Percentiles rank a stretch among this genome's conserved stretches.
These are phyloP conservation scores for Peromyscus aztecus DNA, from an alignment of 2,797 vertebrate genomes.

Conservation along the genomic window DNA sequence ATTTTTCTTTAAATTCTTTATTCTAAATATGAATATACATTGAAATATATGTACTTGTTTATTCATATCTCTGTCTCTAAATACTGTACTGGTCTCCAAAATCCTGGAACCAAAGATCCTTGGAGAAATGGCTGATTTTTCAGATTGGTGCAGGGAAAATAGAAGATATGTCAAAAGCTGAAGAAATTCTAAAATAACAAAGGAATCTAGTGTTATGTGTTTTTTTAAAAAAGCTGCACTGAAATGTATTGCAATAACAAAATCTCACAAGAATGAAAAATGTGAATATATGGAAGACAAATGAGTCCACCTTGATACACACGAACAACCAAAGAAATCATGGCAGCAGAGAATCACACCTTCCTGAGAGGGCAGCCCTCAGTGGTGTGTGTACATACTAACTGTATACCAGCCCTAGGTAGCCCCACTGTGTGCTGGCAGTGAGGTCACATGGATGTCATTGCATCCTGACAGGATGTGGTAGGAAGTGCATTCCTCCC, in stretches of 20 bases:
- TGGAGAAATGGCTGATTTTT: conserved; percentile 23
- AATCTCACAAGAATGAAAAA: background rate
- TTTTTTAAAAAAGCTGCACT: background rate
- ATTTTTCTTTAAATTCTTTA: background rate
- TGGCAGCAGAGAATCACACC: background rate
- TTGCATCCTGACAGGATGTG: background rate
- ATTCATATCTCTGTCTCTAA: background rate
- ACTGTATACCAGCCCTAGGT: background rate
- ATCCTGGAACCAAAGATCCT: background rate
- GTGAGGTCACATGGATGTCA: background rate
- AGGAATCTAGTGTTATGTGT: background rate
- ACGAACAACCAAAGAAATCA: background rate
- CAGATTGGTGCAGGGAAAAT: background rate
- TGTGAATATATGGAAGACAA: background rate
- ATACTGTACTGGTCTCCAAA: background rate
- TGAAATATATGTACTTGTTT: background rate
- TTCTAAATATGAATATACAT: background rate
- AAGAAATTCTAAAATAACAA: conserved; percentile 3
- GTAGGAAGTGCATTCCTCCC: background rate
- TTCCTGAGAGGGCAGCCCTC: background rate
- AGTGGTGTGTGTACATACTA: background rate
- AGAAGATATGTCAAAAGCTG: background rate
- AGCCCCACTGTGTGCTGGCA: background rate
- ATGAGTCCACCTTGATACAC: background rate
- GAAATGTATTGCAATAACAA: background rate